Evolutionary conservation across 2,797 vertebrate genomes (phyloP), one percentile per base, ranked within the genome.

Genomic region (Coregonus suidteri): DNA sequence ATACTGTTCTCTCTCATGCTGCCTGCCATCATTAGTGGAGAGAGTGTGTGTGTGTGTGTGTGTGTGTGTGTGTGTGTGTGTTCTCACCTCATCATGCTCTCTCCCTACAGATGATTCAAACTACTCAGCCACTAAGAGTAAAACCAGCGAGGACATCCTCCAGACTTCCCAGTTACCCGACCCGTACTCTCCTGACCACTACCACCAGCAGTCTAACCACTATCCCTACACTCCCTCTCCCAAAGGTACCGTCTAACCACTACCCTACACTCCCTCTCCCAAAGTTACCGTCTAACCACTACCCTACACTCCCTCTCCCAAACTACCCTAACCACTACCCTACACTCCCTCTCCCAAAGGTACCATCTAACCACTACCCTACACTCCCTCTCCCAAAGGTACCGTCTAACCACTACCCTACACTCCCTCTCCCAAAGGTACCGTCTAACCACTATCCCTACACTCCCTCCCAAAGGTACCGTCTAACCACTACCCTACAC

Each of bases 141-240:
- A 96, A 93, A 96, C 96, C 82, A 99, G 96, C 0, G 96, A 97
- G 83, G 97, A 99, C 87, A 95, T 98, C 0, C 83, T 96, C 7
- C 96, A 96, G 77, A 93, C 96, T 15, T 95, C 95, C 82, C 94
- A 95, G 83, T 94, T 97, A 67, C 94, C 96, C 65, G 92, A 96
- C 5, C 91, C 94, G 83, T 97, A 96, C 90, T 96, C 95, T 0
- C 97, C 96, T 0, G 95, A 95, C 78, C 92, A 95, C 1, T 98
- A 97, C 92, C 97, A 97, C 81, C 97, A 97, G 81, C 90, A 96
- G 77, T 95, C 97, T 0, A 96, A 98, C 74, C 98, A 96, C 86
- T 99, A 95, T 93, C 95, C 96, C 69, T 96, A 96, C 74, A 91
- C 94, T 0, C 91, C 35, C 35, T 37, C 35, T 37, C 35, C 35